Evolutionary conservation across 2,113 vertebrate species (phyloP), one percentile per base, ranked within the genome.

Genomic region (Scytalopus superciliaris): DNA sequence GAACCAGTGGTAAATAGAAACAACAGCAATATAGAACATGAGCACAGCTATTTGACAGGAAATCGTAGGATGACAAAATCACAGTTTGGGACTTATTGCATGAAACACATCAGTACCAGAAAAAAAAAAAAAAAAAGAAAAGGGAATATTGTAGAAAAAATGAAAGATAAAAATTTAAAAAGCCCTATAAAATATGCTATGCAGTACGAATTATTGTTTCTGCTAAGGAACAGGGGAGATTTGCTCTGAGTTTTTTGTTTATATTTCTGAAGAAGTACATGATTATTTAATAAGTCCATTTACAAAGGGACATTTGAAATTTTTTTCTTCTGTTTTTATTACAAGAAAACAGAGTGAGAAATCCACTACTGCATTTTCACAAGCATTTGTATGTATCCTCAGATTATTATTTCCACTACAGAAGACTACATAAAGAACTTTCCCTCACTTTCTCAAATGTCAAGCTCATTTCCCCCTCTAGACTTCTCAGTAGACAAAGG

Each of bases 121-220:
- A 40, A 39, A 62, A 22, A 6, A 23, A 42, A 62, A 23, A 12
- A 14, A 31, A 40, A 39, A 62, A 22, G 5, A 23, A 42, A 62
- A 23, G 0, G 0, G 4, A 79, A 68, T 11, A 37, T 15, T 35
- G 4, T 23, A 14, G 9, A 47, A 66, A 73, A 42, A 49, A 10
- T 1, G 1, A 24, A 42, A 64, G 45, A 22, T 44, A 57, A 6
- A 13, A 21, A 31, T 6, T 30, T 52, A 37, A 25, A 56, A 9
- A 0, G 0, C 6, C 11, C 5, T 28, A 25, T 14, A 47, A 80
- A 86, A 50, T 83, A 39, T 1, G 2, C 0, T 50, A 4, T 16
- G 44, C 28, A 9, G 1, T 64, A 28, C n/a, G 49, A 75, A 35
- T 23, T 42, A 2, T 31, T 57, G 6, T 53, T 82, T 78, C 19